These are phyloP conservation scores for Cephalopachus bancanus DNA, from an alignment of 2,797 vertebrate species.

Conservation along the genomic window DNA sequence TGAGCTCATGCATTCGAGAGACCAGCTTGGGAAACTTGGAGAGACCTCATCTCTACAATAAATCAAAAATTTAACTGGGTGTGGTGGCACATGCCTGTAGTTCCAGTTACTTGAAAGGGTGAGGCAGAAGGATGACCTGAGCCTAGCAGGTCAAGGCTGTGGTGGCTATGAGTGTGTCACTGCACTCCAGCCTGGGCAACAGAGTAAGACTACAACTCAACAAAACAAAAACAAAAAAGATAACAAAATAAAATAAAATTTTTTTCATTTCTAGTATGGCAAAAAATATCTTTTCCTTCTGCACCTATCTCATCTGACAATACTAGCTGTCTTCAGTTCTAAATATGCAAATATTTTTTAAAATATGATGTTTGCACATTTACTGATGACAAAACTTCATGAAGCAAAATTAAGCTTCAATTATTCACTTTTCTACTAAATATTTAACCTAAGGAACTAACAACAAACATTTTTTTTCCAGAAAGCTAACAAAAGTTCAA, in stretches of 20 bases:
- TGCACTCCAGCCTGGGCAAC: no score
- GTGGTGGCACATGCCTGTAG: no score
- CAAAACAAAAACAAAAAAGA: no score
- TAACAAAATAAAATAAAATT: not conserved
- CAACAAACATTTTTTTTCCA: not conserved
- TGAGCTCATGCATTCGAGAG: no score
- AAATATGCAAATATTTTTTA: not conserved
- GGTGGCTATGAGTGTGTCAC: no score
- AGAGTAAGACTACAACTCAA: no score
- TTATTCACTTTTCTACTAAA: constrained; percentile 46
- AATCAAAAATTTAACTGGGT: no score
- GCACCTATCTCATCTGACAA: not conserved
- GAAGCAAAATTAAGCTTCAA: constrained; percentile 17
- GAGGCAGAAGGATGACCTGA: no score
- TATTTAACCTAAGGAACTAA: constrained; percentile 29
- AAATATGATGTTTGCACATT: constrained; percentile 1
- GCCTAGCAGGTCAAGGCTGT: no score
- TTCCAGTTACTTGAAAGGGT: no score
- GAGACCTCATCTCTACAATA: no score
- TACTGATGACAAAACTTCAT: not conserved
- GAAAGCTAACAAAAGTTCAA: not conserved
- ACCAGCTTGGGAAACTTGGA: no score
- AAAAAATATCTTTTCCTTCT: not conserved
- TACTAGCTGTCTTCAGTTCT: not conserved
- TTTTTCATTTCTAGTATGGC: not conserved